Conservation (phyloP, 2,113 vertebrate species). For the Oreochromis niloticus region DNA sequence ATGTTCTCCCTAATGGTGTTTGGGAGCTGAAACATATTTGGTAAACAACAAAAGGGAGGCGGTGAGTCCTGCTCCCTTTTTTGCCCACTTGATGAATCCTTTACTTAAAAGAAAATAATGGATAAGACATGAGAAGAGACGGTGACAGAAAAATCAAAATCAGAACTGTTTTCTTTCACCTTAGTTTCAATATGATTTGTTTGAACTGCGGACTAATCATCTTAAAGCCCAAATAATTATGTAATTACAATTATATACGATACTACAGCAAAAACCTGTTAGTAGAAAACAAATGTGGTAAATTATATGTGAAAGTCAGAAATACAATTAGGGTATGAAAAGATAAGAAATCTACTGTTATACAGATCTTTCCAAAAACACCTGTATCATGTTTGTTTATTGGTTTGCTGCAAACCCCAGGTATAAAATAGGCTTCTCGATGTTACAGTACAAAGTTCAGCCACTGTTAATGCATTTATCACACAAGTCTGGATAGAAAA, state of each 20-base stretch:
- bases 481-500: constrained; percentile 3
- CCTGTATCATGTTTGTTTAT: background rate
- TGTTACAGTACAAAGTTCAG: constrained; percentile 37
- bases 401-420: constrained; percentile 21
- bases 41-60: constrained; percentile 9
- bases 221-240: background rate
- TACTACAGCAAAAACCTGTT: background rate
- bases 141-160: background rate
- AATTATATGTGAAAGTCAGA: background rate
- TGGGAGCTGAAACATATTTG: constrained; percentile 36
- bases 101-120: constrained; percentile 12
- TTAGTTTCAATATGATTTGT: background rate
- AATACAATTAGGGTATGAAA: constrained; percentile 6
- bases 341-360: constrained; percentile 7
- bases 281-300: background rate
- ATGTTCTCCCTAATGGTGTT: constrained; percentile 46
- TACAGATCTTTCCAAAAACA: background rate
- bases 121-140: constrained; percentile 24
- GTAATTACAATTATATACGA: background rate
- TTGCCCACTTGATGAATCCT: constrained; percentile 21
- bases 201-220: background rate
- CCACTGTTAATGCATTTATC: background rate
- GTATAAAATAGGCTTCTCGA: constrained; percentile 42
- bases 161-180: background rate
- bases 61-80: background rate